These are phyloP conservation scores for Dendrocincla fuliginosa DNA, from an alignment of 2,797 vertebrate genomes.

Conservation along the genomic window DNA sequence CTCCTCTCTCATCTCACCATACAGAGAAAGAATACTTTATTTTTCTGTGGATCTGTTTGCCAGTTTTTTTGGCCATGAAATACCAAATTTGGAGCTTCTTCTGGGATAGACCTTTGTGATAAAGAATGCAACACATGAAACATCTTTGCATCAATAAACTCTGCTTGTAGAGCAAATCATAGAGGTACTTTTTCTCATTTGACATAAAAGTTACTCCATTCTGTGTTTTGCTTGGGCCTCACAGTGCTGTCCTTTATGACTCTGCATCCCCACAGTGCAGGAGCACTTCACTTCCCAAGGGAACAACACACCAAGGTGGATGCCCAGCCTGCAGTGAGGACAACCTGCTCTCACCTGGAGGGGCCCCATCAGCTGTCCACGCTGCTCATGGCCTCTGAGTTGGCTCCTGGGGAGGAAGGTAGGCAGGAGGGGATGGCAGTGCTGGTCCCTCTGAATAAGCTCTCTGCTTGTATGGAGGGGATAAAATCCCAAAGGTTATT, in stretches of 20 bases:
- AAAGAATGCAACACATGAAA: background rate
- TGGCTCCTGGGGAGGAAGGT: background rate
- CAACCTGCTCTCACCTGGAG: background rate
- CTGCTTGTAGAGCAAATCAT: background rate
- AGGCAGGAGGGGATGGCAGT: background rate
- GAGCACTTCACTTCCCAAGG: background rate
- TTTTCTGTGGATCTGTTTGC: background rate
- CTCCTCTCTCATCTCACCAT: background rate
- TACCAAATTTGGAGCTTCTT: background rate
- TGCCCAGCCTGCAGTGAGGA: background rate
- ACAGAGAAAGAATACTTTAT: background rate
- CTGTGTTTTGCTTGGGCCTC: background rate
- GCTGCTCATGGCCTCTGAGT: background rate
- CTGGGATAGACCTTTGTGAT: background rate
- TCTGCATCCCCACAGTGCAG: accelerated
- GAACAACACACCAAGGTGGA: background rate
- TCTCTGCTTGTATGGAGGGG: background rate
- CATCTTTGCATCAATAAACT: background rate
- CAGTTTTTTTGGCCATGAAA: background rate
- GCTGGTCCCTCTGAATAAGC: background rate
- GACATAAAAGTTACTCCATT: background rate
- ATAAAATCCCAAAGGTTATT: background rate
- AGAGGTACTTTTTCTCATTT: background rate
- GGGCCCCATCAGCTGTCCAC: background rate
- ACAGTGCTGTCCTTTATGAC: accelerated